phyloP scores from a whole-genome alignment of 1,140 invertebrate genomes.

The Bombus terrestris region DNA sequence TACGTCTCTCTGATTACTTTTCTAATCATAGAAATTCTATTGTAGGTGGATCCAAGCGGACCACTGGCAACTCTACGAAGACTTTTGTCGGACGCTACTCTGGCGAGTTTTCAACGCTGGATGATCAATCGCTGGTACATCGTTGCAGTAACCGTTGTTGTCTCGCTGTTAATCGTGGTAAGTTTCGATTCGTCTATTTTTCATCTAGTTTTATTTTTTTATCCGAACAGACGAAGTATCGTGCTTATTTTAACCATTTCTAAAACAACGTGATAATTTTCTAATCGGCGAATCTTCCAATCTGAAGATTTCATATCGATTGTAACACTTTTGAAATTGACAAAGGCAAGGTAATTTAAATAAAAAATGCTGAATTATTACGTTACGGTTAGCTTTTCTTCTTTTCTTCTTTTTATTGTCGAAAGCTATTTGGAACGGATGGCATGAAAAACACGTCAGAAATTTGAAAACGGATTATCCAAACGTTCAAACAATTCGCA shows the following conservation, averaged over 20 bases:
- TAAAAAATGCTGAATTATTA: too few species aligned
- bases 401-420: too few species aligned
- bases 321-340: too few species aligned
- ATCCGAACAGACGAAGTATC: too few species aligned
- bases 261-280: neutral
- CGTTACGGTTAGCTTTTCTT: too few species aligned
- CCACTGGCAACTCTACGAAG: constrained; percentile 94
- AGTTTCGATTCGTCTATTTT: constrained; percentile 78
- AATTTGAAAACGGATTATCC: too few species aligned
- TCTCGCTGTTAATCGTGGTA: constrained; percentile 89
- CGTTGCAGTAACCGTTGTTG: constrained; percentile 87
- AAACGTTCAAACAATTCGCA: too few species aligned
- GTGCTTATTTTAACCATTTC: neutral
- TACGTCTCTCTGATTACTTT: neutral
- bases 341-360: too few species aligned
- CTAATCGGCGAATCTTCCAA: too few species aligned
- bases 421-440: too few species aligned
- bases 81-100: constrained; percentile 93
- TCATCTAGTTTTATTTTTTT: neutral
- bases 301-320: too few species aligned
- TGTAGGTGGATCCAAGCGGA: constrained; percentile 93
- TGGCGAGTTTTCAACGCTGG: constrained; percentile 94
- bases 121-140: constrained; percentile 92
- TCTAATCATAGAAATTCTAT: neutral
- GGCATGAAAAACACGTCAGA: too few species aligned